Conservation (phyloP, 2,797 vertebrate genomes). For the Pantherophis alleghaniensis region DNA sequence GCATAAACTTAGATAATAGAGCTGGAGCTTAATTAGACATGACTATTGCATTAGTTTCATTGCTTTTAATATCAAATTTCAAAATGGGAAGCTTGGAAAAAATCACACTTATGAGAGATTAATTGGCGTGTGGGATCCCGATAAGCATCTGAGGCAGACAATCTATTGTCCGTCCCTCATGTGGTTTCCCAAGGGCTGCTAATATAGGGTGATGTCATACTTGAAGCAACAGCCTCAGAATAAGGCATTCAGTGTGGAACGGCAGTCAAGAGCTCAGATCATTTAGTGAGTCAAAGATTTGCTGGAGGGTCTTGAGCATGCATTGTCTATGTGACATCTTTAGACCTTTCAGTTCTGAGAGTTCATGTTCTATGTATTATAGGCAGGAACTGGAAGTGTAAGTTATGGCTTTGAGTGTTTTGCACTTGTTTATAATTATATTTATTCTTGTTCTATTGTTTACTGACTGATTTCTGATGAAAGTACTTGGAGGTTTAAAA, state of each 20-base stretch:
- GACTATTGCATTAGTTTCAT: neutral
- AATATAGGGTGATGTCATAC: conserved; percentile 59
- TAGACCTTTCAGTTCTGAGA: conserved; percentile 62
- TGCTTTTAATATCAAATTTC: neutral
- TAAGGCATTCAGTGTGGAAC: conserved; percentile 55
- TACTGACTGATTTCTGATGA: neutral
- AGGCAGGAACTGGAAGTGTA: conserved; percentile 60
- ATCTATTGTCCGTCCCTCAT: conserved; percentile 58
- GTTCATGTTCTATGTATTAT: conserved; percentile 61
- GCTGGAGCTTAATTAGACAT: neutral
- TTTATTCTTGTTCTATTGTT: neutral
- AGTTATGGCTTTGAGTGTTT: conserved; percentile 46
- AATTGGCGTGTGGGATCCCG: conserved; percentile 57
- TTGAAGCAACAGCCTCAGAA: conserved; percentile 45
- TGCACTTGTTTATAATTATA: neutral
- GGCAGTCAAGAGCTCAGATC: conserved; percentile 27
- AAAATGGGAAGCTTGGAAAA: conserved; percentile 35
- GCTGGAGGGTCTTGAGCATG: conserved; percentile 54
- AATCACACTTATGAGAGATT: conserved; percentile 44
- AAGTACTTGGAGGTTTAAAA: conserved; percentile 9
- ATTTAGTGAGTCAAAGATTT: conserved; percentile 34
- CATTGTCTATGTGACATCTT: conserved; percentile 63
- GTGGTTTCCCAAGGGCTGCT: conserved; percentile 54
- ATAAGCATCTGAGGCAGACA: conserved; percentile 54
- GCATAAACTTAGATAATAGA: neutral